phyloP scores from a whole-genome alignment of 2,113 vertebrate genomes.

The Theropithecus gelada region DNA sequence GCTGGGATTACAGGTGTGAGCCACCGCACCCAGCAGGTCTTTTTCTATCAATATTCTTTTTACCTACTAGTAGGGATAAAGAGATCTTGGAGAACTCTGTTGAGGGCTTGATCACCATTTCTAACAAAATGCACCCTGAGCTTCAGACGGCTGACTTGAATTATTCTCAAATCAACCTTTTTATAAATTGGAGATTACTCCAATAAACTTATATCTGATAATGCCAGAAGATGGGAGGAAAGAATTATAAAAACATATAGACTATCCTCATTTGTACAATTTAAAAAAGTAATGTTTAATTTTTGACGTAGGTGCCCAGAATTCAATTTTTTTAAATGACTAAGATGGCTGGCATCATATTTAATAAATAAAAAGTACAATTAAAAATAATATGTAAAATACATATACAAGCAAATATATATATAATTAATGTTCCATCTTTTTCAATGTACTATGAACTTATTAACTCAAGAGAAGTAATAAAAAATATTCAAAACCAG shows the following conservation, averaged over 20 bases:
- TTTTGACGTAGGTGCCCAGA: background rate
- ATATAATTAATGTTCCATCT: background rate
- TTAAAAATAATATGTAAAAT: background rate
- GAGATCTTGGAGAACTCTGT: background rate
- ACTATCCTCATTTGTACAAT: background rate
- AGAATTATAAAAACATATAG: background rate
- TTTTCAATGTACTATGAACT: background rate
- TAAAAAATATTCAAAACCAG: background rate
- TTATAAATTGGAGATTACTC: background rate
- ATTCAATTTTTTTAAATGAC: background rate
- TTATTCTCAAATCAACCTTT: background rate
- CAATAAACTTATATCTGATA: background rate
- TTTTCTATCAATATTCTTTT: background rate
- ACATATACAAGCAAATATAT: background rate
- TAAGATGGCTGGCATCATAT: background rate
- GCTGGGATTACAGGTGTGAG: no score
- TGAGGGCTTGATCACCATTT: background rate
- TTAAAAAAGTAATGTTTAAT: background rate
- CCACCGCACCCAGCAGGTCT: background rate
- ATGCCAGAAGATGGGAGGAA: background rate
- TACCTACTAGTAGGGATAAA: background rate
- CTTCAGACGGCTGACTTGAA: background rate
- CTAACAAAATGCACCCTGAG: background rate
- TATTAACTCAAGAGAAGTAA: background rate
- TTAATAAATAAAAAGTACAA: background rate